phyloP scores from a whole-genome alignment of 1,140 invertebrate species.

The Hestina assimilis region DNA sequence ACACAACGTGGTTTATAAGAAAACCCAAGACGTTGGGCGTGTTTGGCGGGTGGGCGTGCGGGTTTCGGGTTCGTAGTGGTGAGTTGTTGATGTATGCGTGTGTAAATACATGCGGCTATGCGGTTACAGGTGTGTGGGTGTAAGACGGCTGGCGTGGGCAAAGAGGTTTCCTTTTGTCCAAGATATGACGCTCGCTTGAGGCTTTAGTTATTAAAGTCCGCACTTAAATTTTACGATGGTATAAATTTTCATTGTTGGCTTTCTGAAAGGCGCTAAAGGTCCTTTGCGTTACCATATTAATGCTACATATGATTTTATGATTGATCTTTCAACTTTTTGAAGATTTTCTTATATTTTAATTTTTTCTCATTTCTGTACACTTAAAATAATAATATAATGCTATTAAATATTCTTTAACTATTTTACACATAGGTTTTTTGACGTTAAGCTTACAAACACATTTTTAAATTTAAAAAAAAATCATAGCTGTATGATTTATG shows the following conservation, averaged over 20 bases:
- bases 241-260: constrained; percentile 66
- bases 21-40: constrained; percentile 78
- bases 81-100: constrained; percentile 44
- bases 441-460: too few species aligned
- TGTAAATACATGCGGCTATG: constrained; percentile 41
- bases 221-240: constrained; percentile 69
- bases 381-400: too few species aligned
- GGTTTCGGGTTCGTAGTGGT: constrained; percentile 63
- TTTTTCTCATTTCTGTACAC: too few species aligned
- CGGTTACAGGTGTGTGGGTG: constrained; percentile 47
- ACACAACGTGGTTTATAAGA: constrained; percentile 77
- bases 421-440: too few species aligned
- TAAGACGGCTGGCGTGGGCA: constrained; percentile 41
- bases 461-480: too few species aligned
- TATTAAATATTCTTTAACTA: too few species aligned
- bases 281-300: constrained; percentile 31
- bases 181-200: constrained; percentile 67
- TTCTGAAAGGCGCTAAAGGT: constrained; percentile 41
- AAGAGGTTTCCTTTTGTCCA: constrained; percentile 71
- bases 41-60: constrained; percentile 76
- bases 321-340: constrained; percentile 2
- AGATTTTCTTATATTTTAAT: background rate
- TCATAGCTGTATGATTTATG: too few species aligned
- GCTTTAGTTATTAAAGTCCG: constrained; percentile 74
- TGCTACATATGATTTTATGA: constrained; percentile 8